Conservation (phyloP, 2,888 invertebrate genomes). For the Steinernema carpocapsae region DNA sequence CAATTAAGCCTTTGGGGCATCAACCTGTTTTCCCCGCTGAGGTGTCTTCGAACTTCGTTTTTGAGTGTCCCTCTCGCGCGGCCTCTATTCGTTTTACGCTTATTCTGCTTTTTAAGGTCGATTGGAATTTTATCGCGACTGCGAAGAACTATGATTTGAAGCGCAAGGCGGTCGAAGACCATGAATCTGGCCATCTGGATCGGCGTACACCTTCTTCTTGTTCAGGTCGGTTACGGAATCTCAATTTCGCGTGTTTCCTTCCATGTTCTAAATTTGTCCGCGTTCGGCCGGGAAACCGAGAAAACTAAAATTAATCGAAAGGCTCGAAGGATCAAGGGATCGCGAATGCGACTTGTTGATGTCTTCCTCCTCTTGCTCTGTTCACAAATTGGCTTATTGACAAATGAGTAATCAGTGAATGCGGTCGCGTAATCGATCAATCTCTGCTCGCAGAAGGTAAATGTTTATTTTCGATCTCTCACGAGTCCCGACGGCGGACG, state of each 20-base stretch:
- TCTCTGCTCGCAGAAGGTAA: slow-evolving; percentile 31
- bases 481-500: background rate
- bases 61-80: background rate
- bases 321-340: no score
- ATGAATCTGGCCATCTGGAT: slow-evolving; percentile 32
- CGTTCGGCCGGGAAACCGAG: no score
- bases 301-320: no score
- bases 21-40: slow-evolving; percentile 24
- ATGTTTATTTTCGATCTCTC: slow-evolving; percentile 23
- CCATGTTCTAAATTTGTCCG: background rate
- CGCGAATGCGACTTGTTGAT: no score
- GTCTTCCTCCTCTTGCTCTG: slow-evolving; percentile 1
- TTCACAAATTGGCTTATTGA: slow-evolving; percentile 5
- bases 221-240: background rate
- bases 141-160: slow-evolving; percentile 16
- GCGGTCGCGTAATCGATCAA: slow-evolving; percentile 31
- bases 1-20: background rate
- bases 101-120: slow-evolving; percentile 16
- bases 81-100: background rate
- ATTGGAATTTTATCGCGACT: background rate
- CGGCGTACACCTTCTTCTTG: slow-evolving; percentile 29
- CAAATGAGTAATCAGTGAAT: slow-evolving; percentile 29
- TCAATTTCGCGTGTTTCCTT: background rate
- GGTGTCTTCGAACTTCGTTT: background rate
- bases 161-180: background rate